Evolutionary conservation across 2,113 vertebrate species (phyloP).

Genomic region (Henicopernis longicauda): DNA sequence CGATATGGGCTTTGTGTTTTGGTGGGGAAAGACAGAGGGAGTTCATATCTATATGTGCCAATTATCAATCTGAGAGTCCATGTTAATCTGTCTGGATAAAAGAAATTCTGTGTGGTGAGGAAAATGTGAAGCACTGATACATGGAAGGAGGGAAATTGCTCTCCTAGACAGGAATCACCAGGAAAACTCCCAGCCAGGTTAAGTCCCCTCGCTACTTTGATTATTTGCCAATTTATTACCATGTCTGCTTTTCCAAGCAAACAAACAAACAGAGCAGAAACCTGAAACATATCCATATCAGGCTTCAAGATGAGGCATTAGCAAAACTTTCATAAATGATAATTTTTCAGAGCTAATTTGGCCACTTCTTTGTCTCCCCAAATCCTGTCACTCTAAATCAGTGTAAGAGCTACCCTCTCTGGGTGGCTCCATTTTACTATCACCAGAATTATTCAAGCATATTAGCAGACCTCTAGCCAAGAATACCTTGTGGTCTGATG

Average conservation of each 20-base stretch:
- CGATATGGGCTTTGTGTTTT: too few species aligned
- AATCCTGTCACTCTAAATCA: neutral
- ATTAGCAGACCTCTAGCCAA: slow-evolving; percentile 15
- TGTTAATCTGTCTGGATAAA: neutral
- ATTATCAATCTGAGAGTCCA: neutral
- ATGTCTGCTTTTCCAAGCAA: neutral
- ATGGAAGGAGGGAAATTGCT: neutral
- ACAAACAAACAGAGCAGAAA: neutral
- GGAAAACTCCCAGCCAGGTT: neutral
- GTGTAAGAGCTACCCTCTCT: neutral
- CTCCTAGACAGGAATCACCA: neutral
- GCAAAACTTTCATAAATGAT: neutral
- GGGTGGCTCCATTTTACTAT: neutral
- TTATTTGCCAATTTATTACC: neutral
- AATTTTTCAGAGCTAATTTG: neutral
- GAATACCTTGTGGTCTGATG: slow-evolving; percentile 31
- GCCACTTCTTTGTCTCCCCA: neutral
- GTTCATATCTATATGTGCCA: neutral
- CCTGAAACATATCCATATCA: neutral
- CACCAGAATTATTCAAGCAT: slow-evolving; percentile 23
- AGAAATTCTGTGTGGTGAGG: neutral
- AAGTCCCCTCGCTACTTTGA: neutral
- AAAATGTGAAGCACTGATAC: neutral
- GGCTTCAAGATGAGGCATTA: neutral
- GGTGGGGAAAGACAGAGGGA: neutral